Evolutionary conservation across 1,140 invertebrate genomes (phyloP).

Genomic region (Penaeus japonicus): DNA sequence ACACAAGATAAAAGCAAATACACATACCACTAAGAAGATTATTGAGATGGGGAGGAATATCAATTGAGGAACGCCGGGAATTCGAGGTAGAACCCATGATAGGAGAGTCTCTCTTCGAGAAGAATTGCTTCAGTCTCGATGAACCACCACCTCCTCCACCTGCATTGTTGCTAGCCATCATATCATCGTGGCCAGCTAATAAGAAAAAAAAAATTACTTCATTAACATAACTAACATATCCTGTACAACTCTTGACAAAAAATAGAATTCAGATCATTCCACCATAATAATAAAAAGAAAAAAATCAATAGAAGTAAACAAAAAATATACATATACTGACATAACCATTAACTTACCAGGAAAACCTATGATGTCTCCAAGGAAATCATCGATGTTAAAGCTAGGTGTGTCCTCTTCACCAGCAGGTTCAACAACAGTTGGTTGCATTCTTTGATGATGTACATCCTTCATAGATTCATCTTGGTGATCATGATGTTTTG

Average conservation of each 20-base stretch:
- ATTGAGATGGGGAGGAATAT: slow-evolving; percentile 36
- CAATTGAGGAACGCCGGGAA: slow-evolving; percentile 43
- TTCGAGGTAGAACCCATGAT: slow-evolving; percentile 23
- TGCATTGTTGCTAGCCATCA: neutral
- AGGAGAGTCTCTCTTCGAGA: slow-evolving; percentile 31
- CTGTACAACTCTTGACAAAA: too few species aligned
- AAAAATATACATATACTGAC: neutral
- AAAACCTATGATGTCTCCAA: slow-evolving; percentile 49
- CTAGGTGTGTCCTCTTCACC: slow-evolving; percentile 25
- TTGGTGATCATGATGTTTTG: slow-evolving; percentile 26
- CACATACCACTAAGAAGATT: slow-evolving; percentile 43
- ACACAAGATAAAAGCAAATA: neutral
- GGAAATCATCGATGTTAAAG: slow-evolving; percentile 52
- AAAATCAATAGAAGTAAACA: neutral
- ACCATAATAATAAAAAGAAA: too few species aligned
- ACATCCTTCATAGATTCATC: neutral
- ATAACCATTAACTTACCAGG: slow-evolving; percentile 2
- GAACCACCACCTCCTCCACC: neutral
- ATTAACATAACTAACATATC: too few species aligned
- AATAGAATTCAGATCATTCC: too few species aligned
- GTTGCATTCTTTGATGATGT: neutral
- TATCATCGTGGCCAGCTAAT: neutral
- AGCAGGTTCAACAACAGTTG: slow-evolving; percentile 40
- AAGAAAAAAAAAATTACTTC: too few species aligned
- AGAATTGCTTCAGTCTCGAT: slow-evolving; percentile 34